A percentile compares a stretch with the other conserved stretches of the same genome.
These are phyloP conservation scores for Mormyrus proboscirostris DNA, from an alignment of 2,797 vertebrate species.

Conservation along the genomic window DNA sequence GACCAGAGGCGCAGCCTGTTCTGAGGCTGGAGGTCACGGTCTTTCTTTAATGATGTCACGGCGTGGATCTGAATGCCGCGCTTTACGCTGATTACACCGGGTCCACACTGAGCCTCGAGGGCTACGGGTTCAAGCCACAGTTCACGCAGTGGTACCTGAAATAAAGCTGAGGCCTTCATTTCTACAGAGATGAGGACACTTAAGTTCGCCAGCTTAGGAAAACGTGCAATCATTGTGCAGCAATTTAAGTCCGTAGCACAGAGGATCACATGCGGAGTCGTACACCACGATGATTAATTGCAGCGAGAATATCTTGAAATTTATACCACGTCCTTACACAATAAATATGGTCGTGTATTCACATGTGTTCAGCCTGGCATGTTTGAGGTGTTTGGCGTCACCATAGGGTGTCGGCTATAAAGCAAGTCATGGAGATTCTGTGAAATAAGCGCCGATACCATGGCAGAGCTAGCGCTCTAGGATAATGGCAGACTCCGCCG, in stretches of 20 bases:
- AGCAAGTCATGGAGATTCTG: conserved; percentile 26
- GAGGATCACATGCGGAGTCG: background rate
- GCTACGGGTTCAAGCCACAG: background rate
- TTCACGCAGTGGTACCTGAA: background rate
- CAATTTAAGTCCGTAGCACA: background rate
- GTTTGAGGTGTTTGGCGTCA: background rate
- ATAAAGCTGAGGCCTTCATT: conserved; percentile 14
- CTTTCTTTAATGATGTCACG: conserved; percentile 33
- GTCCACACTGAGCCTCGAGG: background rate
- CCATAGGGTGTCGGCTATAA: background rate
- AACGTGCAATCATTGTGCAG: background rate
- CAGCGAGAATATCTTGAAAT: background rate
- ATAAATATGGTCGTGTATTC: background rate
- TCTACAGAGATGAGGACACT: background rate
- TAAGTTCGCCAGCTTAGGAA: background rate
- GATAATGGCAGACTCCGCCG: background rate
- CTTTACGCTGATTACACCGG: conserved; percentile 8
- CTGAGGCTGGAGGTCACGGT: conserved; percentile 10
- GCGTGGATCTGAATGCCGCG: background rate
- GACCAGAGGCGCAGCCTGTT: conserved; percentile 26
- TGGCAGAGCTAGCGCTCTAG: conserved; percentile 4
- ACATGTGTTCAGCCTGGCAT: background rate
- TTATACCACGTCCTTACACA: background rate
- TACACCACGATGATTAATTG: background rate
- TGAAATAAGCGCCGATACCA: conserved; percentile 12